Evolutionary conservation across 92 coral and sea anemone species (phyloP), one percentile per base, ranked within the genome.

Genomic region (Siderastrea radians): DNA sequence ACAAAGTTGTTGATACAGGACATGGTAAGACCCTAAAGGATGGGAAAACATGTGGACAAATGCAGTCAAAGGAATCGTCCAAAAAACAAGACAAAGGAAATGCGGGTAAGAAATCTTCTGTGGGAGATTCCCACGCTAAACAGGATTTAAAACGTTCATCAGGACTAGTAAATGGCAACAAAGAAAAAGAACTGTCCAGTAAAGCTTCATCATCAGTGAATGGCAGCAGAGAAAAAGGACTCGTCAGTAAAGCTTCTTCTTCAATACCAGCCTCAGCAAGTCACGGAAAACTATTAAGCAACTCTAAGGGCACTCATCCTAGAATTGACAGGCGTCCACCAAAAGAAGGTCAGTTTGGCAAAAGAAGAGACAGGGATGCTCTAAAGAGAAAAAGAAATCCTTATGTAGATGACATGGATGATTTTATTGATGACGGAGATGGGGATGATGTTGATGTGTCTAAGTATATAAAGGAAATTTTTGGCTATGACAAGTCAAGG

Each of bases 401-500:
- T 48, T 62, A 50, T 52, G 48, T 16, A 17, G 96, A 91, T 60
- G 98, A 87, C 26, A 84, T 88, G 59, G 96, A 91, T 84, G 95
- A 91, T 48, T 93, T 95, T 77, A 94, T 93, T 83, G 99, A 95
- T 68, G 99, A 95, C 60, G 91, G 90, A 48, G 96, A 83, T 3
- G 96, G 68, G 1, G 94, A 90, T 1, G 89, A 91, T 0, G 92
- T 75, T 76, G 92, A 97, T 87, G 93, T 95, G 38, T 95, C 99
- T 12, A 83, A 81, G 54, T 92, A 95, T 70, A 97, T 97, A 46
- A 92, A 92, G 82, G 96, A 97, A 74, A 97, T 97, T 17, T 97
- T 97, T 94, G 99, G 99, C 48, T 97, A 97, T 89, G 99, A 97
- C 87, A 90, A 85, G 72, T 71, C 94, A 70, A 94, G 92, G 99